phyloP scores from a whole-genome alignment of 2,797 vertebrate species.

The Podarcis siculus region DNA sequence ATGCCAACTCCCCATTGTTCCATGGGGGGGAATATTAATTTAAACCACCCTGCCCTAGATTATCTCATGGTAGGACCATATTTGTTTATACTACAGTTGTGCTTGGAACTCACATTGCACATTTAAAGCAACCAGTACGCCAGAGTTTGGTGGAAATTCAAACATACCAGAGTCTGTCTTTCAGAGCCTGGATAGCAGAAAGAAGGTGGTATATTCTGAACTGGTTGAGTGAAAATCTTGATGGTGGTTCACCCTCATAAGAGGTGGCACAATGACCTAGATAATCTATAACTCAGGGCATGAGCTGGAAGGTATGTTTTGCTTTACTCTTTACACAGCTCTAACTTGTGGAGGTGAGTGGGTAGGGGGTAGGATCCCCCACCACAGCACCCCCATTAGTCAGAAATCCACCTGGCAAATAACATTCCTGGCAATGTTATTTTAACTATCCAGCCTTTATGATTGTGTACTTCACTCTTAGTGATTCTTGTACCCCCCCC shows the following conservation, averaged over 20 bases:
- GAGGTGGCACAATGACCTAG: conserved; percentile 22
- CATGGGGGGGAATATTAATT: background rate
- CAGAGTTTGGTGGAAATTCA: conserved; percentile 50
- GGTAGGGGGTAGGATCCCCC: too few relatives aligned
- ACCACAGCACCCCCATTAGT: too few relatives aligned
- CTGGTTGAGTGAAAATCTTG: conserved; percentile 23
- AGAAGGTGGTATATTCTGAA: conserved; percentile 28
- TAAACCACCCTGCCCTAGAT: background rate
- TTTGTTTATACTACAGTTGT: conserved; percentile 15
- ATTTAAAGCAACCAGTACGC: conserved; percentile 30
- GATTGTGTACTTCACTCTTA: background rate
- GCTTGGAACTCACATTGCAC: conserved; percentile 43
- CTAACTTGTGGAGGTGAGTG: background rate
- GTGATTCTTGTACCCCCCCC: background rate
- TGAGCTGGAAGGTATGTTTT: background rate
- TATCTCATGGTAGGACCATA: background rate
- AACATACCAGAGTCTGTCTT: conserved; percentile 47
- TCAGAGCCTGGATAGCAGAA: conserved; percentile 35
- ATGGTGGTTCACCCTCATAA: conserved; percentile 42
- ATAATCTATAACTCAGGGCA: conserved; percentile 34
- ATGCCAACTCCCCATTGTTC: background rate
- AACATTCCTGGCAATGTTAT: background rate
- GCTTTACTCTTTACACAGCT: background rate
- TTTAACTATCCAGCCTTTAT: background rate
- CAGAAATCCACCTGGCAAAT: background rate